These are phyloP conservation scores for Propithecus coquereli DNA, from an alignment of 2,113 vertebrate genomes.

Conservation along the genomic window DNA sequence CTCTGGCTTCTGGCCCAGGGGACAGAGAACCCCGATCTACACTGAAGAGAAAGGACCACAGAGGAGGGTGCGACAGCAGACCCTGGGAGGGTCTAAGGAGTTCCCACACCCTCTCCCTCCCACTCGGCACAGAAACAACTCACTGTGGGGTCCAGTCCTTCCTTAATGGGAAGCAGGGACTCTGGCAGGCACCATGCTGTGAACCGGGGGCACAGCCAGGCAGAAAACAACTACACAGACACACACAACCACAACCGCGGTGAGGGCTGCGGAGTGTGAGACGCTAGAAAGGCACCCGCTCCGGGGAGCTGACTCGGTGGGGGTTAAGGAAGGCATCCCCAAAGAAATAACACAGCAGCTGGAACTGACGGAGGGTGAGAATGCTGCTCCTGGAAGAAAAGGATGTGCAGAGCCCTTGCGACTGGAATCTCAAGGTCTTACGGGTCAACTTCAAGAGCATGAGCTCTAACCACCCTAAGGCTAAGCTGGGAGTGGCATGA, in stretches of 20 bases:
- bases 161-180: neutral
- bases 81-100: neutral
- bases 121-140: neutral
- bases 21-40: neutral
- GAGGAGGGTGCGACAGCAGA: neutral
- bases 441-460: neutral
- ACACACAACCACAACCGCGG: rapidly evolving
- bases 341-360: neutral
- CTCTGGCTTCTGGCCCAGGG: neutral
- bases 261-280: neutral
- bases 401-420: rapidly evolving
- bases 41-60: neutral
- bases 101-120: too few species aligned
- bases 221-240: neutral
- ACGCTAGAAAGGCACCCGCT: too few species aligned
- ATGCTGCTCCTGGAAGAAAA: neutral
- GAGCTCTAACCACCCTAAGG: neutral
- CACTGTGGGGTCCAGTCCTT: neutral
- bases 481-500: neutral
- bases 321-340: neutral
- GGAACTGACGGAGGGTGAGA: too few species aligned
- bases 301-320: neutral
- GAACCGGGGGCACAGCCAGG: neutral
- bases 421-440: neutral
- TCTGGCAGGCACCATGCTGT: neutral